phyloP scores from a whole-genome alignment of 2,113 vertebrate species.

The Oostethus manadensis region DNA sequence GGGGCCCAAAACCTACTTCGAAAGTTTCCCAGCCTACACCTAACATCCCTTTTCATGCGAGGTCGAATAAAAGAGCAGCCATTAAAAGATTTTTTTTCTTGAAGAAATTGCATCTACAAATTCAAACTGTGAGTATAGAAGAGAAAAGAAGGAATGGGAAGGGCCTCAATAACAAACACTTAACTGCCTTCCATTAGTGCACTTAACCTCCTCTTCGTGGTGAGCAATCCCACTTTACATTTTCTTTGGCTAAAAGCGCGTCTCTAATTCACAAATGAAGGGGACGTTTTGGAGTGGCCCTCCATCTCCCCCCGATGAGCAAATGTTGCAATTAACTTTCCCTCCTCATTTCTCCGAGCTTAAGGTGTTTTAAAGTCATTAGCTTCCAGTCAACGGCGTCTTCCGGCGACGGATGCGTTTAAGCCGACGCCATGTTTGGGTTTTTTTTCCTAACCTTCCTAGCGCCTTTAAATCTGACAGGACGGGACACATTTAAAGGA shows the following conservation, averaged over 20 bases:
- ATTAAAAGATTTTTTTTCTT: slow-evolving; percentile 27
- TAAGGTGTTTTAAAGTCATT: slow-evolving; percentile 94
- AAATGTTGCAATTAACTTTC: slow-evolving; percentile 93
- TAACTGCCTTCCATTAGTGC: slow-evolving; percentile 66
- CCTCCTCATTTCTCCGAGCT: slow-evolving; percentile 67
- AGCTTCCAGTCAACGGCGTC: slow-evolving; percentile 74
- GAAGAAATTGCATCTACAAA: slow-evolving; percentile 39
- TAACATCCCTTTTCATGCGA: slow-evolving; percentile 17
- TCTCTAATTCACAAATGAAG: slow-evolving; percentile 90
- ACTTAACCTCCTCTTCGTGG: slow-evolving; percentile 64
- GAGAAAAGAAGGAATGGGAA: slow-evolving; percentile 46
- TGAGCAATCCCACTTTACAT: slow-evolving; percentile 60
- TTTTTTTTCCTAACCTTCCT: slow-evolving; percentile 71
- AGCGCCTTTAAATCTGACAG: slow-evolving; percentile 78
- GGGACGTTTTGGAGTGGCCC: slow-evolving; percentile 86
- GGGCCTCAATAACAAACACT: slow-evolving; percentile 65
- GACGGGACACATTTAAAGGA: slow-evolving; percentile 63
- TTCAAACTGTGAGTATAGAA: slow-evolving; percentile 49
- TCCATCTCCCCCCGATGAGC: slow-evolving; percentile 84
- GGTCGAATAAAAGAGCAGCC: slow-evolving; percentile 31
- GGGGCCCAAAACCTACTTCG: slow-evolving; percentile 9
- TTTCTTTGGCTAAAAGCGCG: slow-evolving; percentile 65
- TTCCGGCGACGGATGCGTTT: slow-evolving; percentile 71
- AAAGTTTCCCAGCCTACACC: slow-evolving; percentile 23
- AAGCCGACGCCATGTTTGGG: slow-evolving; percentile 71